Percentiles rank a stretch among this genome's conserved stretches.
phyloP scores from a whole-genome alignment of 1,140 invertebrate genomes.

The Drosophila pruinosa region DNA sequence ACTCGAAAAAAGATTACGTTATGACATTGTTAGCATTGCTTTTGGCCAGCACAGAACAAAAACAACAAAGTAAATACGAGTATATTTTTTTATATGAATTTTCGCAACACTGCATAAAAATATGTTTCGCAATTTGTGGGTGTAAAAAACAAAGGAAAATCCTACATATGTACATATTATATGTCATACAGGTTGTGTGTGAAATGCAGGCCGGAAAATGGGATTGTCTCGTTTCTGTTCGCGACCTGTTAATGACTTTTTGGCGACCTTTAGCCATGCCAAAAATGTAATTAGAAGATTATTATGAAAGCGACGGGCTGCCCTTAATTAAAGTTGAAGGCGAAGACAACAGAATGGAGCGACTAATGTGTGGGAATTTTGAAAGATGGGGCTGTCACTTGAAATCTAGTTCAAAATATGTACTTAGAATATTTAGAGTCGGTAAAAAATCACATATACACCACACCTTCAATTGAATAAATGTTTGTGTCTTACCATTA shows the following conservation, averaged over 20 bases:
- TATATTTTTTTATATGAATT: neutral
- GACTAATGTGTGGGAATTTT: neutral
- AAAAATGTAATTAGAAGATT: slow-evolving; percentile 19
- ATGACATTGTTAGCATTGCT: slow-evolving; percentile 26
- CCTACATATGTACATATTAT: too few species aligned
- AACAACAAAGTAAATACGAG: neutral
- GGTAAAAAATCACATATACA: too few species aligned
- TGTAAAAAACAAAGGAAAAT: neutral
- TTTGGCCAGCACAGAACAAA: slow-evolving; percentile 7
- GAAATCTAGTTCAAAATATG: too few species aligned
- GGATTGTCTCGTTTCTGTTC: neutral
- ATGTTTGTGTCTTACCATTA: too few species aligned
- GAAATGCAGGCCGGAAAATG: neutral
- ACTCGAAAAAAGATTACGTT: slow-evolving; percentile 17
- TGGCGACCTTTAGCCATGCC: neutral
- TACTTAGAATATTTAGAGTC: too few species aligned
- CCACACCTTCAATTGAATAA: too few species aligned
- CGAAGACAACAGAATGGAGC: neutral
- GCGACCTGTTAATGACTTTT: slow-evolving; percentile 14
- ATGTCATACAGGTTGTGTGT: slow-evolving; percentile 15
- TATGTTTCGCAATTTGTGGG: slow-evolving; percentile 13
- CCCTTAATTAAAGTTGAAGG: slow-evolving; percentile 1
- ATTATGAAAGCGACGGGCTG: neutral
- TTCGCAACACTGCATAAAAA: slow-evolving; percentile 8
- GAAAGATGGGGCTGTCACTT: neutral